These are phyloP conservation scores for Desmophyllum pertusum DNA, from an alignment of 92 coral and sea anemone genomes.

Conservation along the genomic window DNA sequence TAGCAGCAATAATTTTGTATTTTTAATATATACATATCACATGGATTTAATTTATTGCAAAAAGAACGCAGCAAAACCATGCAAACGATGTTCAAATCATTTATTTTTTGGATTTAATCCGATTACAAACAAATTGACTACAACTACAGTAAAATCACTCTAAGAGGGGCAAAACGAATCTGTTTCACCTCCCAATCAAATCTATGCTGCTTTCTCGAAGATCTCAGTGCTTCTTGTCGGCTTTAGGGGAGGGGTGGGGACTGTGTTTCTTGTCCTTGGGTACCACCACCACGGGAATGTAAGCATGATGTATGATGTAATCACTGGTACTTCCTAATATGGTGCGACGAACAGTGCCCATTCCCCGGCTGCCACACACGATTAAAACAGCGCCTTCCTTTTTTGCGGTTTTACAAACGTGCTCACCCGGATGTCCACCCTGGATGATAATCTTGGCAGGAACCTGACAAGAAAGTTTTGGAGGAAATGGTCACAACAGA, in stretches of 20 bases:
- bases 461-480: conserved; percentile 7
- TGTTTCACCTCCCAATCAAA: neutral
- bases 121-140: conserved; percentile 10
- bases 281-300: conserved; percentile 56
- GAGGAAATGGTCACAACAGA: neutral
- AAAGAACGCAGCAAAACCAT: neutral
- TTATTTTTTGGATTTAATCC: neutral
- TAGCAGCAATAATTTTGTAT: too few relatives aligned
- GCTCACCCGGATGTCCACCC: conserved; percentile 53
- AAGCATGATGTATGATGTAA: conserved; percentile 73
- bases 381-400: conserved; percentile 41
- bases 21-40: too few relatives aligned
- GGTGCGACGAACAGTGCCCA: conserved; percentile 71
- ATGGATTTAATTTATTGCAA: neutral
- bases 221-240: conserved; percentile 16
- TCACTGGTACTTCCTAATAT: conserved; percentile 75
- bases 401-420: conserved; percentile 48
- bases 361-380: conserved; percentile 65
- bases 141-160: neutral
- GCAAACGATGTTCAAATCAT: conserved; percentile 3
- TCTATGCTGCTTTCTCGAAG: neutral
- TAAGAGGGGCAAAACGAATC: neutral
- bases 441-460: conserved; percentile 52
- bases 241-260: conserved; percentile 2
- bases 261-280: conserved; percentile 37